Evolutionary conservation across 2,797 vertebrate species (phyloP).

Genomic region (Notamacropus eugenii): DNA sequence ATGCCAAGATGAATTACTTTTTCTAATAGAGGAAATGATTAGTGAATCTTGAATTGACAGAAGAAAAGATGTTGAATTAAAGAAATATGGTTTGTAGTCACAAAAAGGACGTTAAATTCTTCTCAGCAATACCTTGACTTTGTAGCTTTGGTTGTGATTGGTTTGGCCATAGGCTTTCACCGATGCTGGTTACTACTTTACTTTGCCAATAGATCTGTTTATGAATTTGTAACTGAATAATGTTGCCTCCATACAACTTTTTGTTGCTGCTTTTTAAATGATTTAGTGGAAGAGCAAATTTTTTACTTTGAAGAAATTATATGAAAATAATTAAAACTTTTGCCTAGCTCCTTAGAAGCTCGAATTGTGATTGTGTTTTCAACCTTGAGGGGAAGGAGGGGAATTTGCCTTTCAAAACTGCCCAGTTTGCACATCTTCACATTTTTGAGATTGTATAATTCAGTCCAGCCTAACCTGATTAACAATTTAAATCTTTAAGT

Average conservation of each 20-base stretch:
- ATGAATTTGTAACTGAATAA: not conserved
- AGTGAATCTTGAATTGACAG: slow-evolving; percentile 36
- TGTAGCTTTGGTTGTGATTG: slow-evolving; percentile 35
- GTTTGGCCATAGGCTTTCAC: slow-evolving; percentile 19
- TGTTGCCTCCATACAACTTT: not conserved
- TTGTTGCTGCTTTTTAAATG: not conserved
- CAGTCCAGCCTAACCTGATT: slow-evolving; percentile 28
- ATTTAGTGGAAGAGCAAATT: not conserved
- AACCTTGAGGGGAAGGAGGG: not conserved
- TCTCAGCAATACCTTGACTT: not conserved
- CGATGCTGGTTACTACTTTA: not conserved
- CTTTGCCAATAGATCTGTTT: slow-evolving; percentile 53
- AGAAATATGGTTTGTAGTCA: slow-evolving; percentile 16
- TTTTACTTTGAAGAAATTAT: not conserved
- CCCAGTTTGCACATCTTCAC: not conserved
- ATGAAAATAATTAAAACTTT: not conserved
- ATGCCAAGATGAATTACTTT: slow-evolving; percentile 30
- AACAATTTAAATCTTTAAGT: not conserved
- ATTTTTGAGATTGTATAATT: slow-evolving; percentile 33
- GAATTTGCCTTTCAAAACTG: not conserved
- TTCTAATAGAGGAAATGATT: slow-evolving; percentile 25
- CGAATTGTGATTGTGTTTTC: not conserved
- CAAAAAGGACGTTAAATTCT: slow-evolving; percentile 21
- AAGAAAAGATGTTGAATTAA: slow-evolving; percentile 26
- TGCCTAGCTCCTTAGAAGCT: not conserved